Conservation (phyloP, 1,140 invertebrate species). For the Caerostris darwini region DNA sequence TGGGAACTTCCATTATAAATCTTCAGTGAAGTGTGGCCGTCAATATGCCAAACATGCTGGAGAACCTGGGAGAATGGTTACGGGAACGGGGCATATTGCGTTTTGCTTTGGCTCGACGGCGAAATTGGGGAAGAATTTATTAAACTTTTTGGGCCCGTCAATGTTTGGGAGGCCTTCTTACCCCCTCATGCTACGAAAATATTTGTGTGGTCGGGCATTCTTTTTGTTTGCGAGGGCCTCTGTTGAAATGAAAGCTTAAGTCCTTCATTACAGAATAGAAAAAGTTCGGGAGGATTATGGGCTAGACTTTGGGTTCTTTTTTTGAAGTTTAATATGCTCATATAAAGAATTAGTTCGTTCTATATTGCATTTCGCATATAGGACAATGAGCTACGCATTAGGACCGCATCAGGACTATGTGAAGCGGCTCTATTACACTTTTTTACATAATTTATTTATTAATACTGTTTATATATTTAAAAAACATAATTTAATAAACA, state of each 20-base stretch:
- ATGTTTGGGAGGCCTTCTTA: background rate
- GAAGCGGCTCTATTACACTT: no score
- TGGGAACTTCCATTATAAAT: constrained; percentile 65
- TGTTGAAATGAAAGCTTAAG: background rate
- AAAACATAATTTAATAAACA: no score
- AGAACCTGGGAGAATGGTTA: constrained; percentile 15
- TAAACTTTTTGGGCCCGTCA: constrained; percentile 48
- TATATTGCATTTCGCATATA: no score
- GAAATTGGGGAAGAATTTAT: constrained; percentile 51
- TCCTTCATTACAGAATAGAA: background rate
- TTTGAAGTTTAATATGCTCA: no score
- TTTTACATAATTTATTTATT: no score
- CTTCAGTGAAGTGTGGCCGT: constrained; percentile 58
- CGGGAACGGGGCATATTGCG: constrained; percentile 30
- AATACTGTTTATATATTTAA: no score
- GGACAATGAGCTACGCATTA: no score
- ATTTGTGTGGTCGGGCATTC: constrained; percentile 16
- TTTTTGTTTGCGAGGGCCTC: background rate
- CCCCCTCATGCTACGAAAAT: constrained; percentile 12
- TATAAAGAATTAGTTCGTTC: no score
- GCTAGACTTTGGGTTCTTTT: background rate
- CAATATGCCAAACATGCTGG: constrained; percentile 50
- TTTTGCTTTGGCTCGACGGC: constrained; percentile 17
- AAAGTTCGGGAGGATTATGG: background rate
- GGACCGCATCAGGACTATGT: no score